Conservation (phyloP, 2,888 invertebrate species). For the Mesochorus sp. region DNA sequence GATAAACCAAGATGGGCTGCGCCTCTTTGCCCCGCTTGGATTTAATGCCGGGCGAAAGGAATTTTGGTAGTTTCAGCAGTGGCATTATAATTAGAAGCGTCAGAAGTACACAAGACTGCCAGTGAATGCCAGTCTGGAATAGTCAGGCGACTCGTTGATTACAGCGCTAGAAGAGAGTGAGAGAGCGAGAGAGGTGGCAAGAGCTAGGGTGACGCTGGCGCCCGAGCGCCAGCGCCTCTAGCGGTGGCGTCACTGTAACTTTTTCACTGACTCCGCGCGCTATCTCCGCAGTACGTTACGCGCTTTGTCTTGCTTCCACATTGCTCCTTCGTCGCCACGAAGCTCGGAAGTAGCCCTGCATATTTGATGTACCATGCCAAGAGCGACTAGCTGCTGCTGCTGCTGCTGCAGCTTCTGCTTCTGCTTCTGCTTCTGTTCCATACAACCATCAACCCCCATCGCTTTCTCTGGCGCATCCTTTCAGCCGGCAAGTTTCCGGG, state of each 20-base stretch:
- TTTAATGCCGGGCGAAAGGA: neutral
- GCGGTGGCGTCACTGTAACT: constrained; percentile 27
- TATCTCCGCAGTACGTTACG: neutral
- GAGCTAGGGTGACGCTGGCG: neutral
- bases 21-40: neutral
- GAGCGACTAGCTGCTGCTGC: constrained; percentile 37
- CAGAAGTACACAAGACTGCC: neutral
- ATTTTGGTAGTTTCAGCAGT: neutral
- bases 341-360: constrained; percentile 76
- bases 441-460: constrained; percentile 32
- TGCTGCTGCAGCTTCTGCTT: constrained; percentile 20
- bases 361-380: constrained; percentile 74
- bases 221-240: constrained; percentile 12
- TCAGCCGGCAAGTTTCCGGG: constrained; percentile 76
- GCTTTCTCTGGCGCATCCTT: constrained; percentile 74
- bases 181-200: neutral
- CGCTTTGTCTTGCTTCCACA: constrained; percentile 55
- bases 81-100: constrained; percentile 17
- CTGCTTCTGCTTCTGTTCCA: too few species aligned
- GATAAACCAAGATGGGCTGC: too few species aligned
- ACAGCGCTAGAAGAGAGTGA: neutral
- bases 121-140: constrained; percentile 29
- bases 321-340: constrained; percentile 53
- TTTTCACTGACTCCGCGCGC: constrained; percentile 16
- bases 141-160: constrained; percentile 17